A percentile compares a stretch with the other conserved stretches of the same genome.
These are phyloP conservation scores for Leiothrix lutea DNA, from an alignment of 2,113 vertebrate species.

Conservation along the genomic window DNA sequence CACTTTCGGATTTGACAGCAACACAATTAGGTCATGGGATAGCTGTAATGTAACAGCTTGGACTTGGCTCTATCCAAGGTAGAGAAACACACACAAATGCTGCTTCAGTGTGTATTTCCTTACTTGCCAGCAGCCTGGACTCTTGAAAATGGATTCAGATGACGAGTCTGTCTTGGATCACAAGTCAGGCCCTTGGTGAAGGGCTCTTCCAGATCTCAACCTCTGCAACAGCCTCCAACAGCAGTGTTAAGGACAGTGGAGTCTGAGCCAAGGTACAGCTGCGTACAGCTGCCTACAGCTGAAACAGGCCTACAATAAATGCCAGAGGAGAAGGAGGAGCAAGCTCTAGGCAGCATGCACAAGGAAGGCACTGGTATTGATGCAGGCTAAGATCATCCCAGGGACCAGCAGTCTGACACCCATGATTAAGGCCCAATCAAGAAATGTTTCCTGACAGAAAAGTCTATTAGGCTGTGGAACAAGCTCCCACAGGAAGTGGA, in stretches of 20 bases:
- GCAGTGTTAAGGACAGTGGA: not conserved
- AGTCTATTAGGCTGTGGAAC: constrained; percentile 1
- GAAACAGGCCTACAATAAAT: not conserved
- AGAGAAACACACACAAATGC: not conserved
- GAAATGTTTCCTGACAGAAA: constrained; percentile 26
- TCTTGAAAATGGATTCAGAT: not conserved
- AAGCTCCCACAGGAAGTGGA: not conserved
- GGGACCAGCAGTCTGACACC: not conserved
- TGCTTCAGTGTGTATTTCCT: not conserved
- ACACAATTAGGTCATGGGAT: not conserved
- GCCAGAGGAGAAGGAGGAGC: not conserved
- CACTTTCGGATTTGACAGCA: not conserved
- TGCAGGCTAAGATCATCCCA: not conserved
- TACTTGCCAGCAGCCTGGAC: not conserved
- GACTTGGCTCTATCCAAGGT: not conserved
- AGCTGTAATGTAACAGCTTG: constrained; percentile 2
- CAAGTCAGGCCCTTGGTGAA: not conserved
- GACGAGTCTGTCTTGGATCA: not conserved
- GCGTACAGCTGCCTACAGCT: not conserved
- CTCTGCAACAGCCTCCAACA: not conserved
- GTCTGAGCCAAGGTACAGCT: not conserved
- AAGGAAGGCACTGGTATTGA: not conserved
- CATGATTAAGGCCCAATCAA: not conserved
- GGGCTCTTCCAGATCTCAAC: not conserved
- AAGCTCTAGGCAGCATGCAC: not conserved